Percentiles rank a stretch among this genome's conserved stretches.
phyloP scores from a whole-genome alignment of 2,888 invertebrate species.

The Lycia hirtaria region DNA sequence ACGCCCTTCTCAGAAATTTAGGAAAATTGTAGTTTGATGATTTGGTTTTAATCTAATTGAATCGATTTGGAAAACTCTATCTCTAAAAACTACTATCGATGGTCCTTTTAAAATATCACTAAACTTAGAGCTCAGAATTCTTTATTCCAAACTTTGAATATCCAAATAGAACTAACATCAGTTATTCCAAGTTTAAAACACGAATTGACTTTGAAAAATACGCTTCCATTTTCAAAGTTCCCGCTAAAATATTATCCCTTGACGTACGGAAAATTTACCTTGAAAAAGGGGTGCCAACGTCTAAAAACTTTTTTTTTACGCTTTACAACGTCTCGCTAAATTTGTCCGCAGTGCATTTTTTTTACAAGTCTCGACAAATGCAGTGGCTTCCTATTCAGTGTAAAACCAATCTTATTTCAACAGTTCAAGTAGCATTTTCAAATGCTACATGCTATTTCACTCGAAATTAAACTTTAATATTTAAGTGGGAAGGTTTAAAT shows the following conservation, averaged over 20 bases:
- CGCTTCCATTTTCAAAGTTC: conserved; percentile 33
- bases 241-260: conserved; percentile 52
- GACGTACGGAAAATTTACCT: conserved; percentile 56
- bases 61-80: too few relatives aligned
- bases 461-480: conserved; percentile 46
- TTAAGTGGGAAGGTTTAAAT: conserved; percentile 43
- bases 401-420: conserved; percentile 55
- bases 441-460: conserved; percentile 16
- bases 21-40: too few relatives aligned
- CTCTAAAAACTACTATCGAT: too few relatives aligned
- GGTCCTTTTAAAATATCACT: too few relatives aligned
- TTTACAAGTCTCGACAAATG: conserved; percentile 49
- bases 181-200: too few relatives aligned
- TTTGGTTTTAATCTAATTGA: too few relatives aligned
- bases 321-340: conserved; percentile 68
- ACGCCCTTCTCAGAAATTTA: too few relatives aligned
- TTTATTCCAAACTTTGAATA: too few relatives aligned
- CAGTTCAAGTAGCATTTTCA: conserved; percentile 40
- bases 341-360: conserved; percentile 65
- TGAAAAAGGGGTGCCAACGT: conserved; percentile 61
- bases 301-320: conserved; percentile 55
- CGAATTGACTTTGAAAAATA: conserved; percentile 10
- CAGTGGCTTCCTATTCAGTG: conserved; percentile 51
- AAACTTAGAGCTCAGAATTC: too few relatives aligned
- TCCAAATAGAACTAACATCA: background rate